Base-by-base conservation (phyloP, 64 coral and sea anemone genomes). In the Acropora yongei region DNA sequence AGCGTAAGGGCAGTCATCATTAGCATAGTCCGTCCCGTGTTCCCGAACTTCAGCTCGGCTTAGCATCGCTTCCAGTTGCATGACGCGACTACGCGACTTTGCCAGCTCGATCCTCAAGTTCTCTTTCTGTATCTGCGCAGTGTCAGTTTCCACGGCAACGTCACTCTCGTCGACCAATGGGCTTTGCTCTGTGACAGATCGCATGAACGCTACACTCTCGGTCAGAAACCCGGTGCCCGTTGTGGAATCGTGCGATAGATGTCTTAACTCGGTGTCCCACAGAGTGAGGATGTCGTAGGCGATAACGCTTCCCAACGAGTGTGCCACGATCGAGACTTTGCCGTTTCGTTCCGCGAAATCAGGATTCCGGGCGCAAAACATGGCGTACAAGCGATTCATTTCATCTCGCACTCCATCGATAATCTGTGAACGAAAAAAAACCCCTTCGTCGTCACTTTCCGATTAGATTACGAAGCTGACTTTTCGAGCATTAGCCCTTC, bases 231-330 rank as follows among this genome's bases (percentile, higher is more conserved):
- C 94, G 1, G 89, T 99, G 13, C 84, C 83, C 9, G 87, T 65
- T 46, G 91, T 61, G 14, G 95, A 84, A 77, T 96, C 80, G 44
- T 91, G 89, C 13, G 79, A 72, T 14, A 92, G 80, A 49, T 97
- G 88, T 12, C 95, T 85, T 41, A 88, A 74, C 76, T 95, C 94
- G 19, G 94, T 91, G 75, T 99, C 97, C 94, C 94, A 99, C 2
- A 93, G 72, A 13, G 94, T 93, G 63, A 99, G 79, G 47, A 99
- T 96, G 51, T 99, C 97, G n/a, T 99, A 99, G 1, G 92, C 77
- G 46, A 99, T 99, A 16, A 99, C 88, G 86, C 97, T 99, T 3
- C 97, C 97, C 10, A 99, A 85, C 0, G 97, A 99, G 68, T 99
- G 97, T 10, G 92, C 97, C 20, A 99, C 48, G 5, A 99, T 84